Conservation (phyloP, 2,113 vertebrate genomes). For the Montifringilla adamsi region DNA sequence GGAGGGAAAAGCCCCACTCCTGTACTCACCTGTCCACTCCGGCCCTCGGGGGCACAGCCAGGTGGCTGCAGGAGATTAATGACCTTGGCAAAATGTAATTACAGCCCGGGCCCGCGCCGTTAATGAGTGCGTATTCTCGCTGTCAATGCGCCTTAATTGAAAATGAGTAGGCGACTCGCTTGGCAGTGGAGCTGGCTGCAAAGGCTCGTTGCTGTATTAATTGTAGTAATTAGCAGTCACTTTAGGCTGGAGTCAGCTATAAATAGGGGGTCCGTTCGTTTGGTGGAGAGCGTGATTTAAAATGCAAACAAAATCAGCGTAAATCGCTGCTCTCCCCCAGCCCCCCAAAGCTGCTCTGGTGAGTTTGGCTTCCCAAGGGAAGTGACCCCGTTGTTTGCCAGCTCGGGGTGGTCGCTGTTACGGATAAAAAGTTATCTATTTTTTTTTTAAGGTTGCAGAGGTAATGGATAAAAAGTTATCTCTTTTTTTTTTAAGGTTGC, state of each 20-base stretch:
- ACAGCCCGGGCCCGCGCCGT: constrained; percentile 67
- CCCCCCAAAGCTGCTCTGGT: not conserved
- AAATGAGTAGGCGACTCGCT: constrained; percentile 78
- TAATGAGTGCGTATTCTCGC: constrained; percentile 76
- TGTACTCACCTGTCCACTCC: not conserved
- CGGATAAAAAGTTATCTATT: too few relatives aligned
- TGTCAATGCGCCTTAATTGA: constrained; percentile 79
- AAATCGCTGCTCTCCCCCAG: constrained; percentile 44
- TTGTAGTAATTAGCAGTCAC: constrained; percentile 84
- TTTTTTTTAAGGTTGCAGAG: too few relatives aligned
- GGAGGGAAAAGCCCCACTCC: not conserved
- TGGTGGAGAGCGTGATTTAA: constrained; percentile 74
- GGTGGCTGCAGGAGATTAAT: constrained; percentile 55
- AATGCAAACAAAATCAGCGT: constrained; percentile 76
- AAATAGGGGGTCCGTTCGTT: constrained; percentile 79
- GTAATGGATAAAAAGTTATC: too few relatives aligned
- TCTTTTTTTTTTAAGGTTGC: too few relatives aligned
- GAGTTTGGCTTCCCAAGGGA: not conserved
- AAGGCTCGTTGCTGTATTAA: constrained; percentile 77
- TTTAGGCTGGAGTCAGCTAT: constrained; percentile 81
- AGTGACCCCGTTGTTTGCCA: fast-evolving
- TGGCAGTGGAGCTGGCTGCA: constrained; percentile 74
- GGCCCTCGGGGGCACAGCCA: constrained; percentile 3
- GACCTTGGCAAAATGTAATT: constrained; percentile 73
- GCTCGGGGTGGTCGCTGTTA: not conserved